Evolutionary conservation across 2,113 vertebrate genomes (phyloP).

Genomic region (Clarias macrocephalus): DNA sequence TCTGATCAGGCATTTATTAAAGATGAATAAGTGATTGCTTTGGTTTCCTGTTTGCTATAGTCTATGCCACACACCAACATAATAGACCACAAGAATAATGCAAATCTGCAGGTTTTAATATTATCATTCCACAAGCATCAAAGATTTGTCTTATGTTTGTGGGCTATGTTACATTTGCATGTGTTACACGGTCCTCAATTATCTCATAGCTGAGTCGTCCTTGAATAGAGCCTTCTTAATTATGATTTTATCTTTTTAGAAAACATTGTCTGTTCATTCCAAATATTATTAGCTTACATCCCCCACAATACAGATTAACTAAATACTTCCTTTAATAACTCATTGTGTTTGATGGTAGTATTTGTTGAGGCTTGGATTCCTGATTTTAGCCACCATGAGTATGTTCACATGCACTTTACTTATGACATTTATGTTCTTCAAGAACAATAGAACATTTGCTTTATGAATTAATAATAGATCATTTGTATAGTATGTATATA

Average conservation of each 20-base stretch:
- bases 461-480: slow-evolving; percentile 22
- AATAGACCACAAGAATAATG: too few species aligned
- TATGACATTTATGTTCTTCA: background rate
- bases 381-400: slow-evolving; percentile 53
- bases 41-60: background rate
- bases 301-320: background rate
- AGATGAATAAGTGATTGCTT: background rate
- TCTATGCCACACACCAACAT: background rate
- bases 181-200: too few species aligned
- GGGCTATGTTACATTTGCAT: too few species aligned
- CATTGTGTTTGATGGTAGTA: background rate
- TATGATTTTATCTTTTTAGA: background rate
- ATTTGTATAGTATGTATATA: slow-evolving; percentile 54
- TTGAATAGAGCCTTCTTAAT: background rate
- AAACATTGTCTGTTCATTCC: background rate
- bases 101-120: too few species aligned
- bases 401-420: slow-evolving; percentile 7
- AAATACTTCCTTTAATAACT: background rate
- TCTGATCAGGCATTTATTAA: background rate
- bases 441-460: slow-evolving; percentile 26
- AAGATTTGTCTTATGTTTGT: too few species aligned
- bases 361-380: slow-evolving; percentile 50
- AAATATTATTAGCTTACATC: background rate
- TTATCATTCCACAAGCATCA: too few species aligned
- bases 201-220: too few species aligned